Conservation (phyloP, 2,113 vertebrate species). For the Poeciliopsis prolifica region DNA sequence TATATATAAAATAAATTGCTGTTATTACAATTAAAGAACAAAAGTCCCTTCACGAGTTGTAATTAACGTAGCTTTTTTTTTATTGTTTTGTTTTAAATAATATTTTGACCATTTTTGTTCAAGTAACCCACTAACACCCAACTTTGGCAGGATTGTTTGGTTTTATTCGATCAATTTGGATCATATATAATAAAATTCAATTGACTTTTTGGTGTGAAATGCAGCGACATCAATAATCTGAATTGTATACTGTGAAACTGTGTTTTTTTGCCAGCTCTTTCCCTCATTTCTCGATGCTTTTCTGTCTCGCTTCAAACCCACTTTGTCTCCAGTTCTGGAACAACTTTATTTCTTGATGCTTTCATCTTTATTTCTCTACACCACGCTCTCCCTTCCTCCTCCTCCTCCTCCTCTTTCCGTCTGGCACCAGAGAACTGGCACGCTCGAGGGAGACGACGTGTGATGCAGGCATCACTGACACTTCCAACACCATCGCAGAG, state of each 20-base stretch:
- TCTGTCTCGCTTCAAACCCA: slow-evolving; percentile 23
- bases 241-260: background rate
- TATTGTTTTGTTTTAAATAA: too few species aligned
- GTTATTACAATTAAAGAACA: too few species aligned
- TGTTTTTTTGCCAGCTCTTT: background rate
- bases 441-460: slow-evolving; percentile 43
- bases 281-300: slow-evolving; percentile 12
- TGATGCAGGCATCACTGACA: slow-evolving; percentile 50
- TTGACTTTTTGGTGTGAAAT: background rate
- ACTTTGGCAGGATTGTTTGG: too few species aligned
- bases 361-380: slow-evolving; percentile 53
- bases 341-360: slow-evolving; percentile 22
- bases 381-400: slow-evolving; percentile 27
- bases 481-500: slow-evolving; percentile 48
- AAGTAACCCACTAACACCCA: too few species aligned
- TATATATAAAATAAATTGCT: too few species aligned
- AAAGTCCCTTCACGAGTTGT: too few species aligned
- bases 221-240: background rate
- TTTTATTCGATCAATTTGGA: too few species aligned
- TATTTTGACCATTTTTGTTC: too few species aligned
- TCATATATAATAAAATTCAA: too few species aligned
- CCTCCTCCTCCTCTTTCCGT: slow-evolving; percentile 45
- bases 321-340: slow-evolving; percentile 26
- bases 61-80: too few species aligned
- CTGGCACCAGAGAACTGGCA: slow-evolving; percentile 67